Percentiles rank a stretch among this genome's conserved stretches.
Evolutionary conservation across 2,888 invertebrate species (phyloP).

Genomic region (Stenurella melanura): DNA sequence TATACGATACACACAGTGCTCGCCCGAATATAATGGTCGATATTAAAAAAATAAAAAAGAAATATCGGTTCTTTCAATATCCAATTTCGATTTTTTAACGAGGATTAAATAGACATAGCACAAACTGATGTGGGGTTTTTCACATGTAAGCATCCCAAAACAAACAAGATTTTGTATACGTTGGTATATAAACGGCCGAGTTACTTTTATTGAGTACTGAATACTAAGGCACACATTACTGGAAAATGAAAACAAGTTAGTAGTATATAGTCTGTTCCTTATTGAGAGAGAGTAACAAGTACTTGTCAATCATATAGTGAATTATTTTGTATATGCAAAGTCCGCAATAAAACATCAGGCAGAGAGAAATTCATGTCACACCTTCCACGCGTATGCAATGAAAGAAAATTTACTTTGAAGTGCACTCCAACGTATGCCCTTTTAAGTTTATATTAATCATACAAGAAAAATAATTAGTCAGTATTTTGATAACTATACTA

Average conservation of each 20-base stretch:
- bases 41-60: constrained; percentile 20
- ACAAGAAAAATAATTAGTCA: no score
- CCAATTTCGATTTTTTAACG: constrained; percentile 12
- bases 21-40: constrained; percentile 2
- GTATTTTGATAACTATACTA: no score
- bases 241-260: neutral
- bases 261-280: no score
- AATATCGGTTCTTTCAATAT: constrained; percentile 27
- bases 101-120: neutral
- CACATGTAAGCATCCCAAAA: neutral
- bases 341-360: no score
- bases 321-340: no score
- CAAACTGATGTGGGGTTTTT: neutral
- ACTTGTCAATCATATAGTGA: no score
- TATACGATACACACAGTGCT: constrained; percentile 28
- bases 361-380: no score
- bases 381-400: no score
- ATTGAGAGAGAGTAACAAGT: no score
- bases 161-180: constrained; percentile 6
- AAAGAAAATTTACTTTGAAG: no score
- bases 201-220: neutral
- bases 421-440: no score
- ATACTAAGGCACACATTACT: neutral
- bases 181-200: neutral
- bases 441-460: no score